phyloP scores from a whole-genome alignment of 2,113 vertebrate genomes.

The Catagonus wagneri region DNA sequence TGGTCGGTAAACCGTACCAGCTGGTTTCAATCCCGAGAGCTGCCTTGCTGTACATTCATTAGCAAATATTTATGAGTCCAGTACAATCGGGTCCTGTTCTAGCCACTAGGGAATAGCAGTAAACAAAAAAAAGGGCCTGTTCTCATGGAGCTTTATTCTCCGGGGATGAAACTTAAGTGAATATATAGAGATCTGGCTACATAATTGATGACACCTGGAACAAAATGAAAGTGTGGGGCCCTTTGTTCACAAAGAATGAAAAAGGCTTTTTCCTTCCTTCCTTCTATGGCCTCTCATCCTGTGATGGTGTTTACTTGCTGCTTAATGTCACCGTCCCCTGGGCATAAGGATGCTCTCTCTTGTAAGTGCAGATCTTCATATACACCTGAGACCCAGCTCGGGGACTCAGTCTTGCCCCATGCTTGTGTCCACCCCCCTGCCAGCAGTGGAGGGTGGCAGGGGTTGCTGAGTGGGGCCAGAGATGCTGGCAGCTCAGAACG shows the following conservation, averaged over 20 bases:
- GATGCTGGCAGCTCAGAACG: background rate
- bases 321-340: background rate
- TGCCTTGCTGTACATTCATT: background rate
- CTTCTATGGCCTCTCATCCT: background rate
- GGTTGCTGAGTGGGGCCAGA: background rate
- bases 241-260: background rate
- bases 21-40: background rate
- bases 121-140: background rate
- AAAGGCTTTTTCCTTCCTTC: background rate
- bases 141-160: background rate
- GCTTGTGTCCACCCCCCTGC: background rate
- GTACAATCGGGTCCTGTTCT: background rate
- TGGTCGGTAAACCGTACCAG: background rate
- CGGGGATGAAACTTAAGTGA: background rate
- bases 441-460: background rate
- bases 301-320: background rate
- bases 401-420: background rate
- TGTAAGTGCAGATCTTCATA: background rate
- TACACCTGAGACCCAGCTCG: background rate
- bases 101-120: background rate
- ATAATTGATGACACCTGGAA: background rate
- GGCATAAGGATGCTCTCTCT: background rate
- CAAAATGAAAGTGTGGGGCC: background rate
- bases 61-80: background rate
- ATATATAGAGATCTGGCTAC: background rate